Percentiles rank a stretch among this genome's conserved stretches.
Evolutionary conservation across 2,888 invertebrate genomes (phyloP).

Genomic region (Pterostichus madidus): DNA sequence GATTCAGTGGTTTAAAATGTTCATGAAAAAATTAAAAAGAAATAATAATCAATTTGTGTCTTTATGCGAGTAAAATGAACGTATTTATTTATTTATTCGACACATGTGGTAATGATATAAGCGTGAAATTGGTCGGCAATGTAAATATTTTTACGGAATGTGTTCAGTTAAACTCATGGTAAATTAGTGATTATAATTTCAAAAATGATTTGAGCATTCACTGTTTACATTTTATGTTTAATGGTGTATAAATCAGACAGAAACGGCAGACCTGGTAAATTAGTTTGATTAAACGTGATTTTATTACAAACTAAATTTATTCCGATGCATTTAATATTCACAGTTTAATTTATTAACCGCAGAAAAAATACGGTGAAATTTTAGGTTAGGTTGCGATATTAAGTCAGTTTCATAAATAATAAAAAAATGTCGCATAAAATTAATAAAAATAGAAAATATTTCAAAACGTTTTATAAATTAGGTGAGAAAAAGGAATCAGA

Average conservation of each 20-base stretch:
- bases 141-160: constrained; percentile 42
- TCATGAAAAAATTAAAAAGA: constrained; percentile 13
- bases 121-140: constrained; percentile 26
- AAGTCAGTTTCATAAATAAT: constrained; percentile 16
- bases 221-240: constrained; percentile 54
- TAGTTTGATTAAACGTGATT: constrained; percentile 58
- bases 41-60: constrained; percentile 13
- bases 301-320: constrained; percentile 58
- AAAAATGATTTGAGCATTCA: constrained; percentile 56
- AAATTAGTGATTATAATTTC: constrained; percentile 57
- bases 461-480: constrained; percentile 2
- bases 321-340: constrained; percentile 39
- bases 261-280: constrained; percentile 46
- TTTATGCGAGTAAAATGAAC: constrained; percentile 3
- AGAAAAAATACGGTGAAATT: constrained; percentile 10
- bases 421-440: constrained; percentile 3
- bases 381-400: constrained; percentile 27
- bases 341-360: constrained; percentile 22
- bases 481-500: constrained; percentile 12
- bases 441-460: constrained; percentile 7
- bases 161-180: constrained; percentile 37
- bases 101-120: constrained; percentile 37
- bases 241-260: constrained; percentile 24
- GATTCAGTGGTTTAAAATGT: too few relatives aligned
- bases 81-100: constrained; percentile 36